Evolutionary conservation across 2,888 invertebrate genomes (phyloP).

Genomic region (Pimpla rufipes): DNA sequence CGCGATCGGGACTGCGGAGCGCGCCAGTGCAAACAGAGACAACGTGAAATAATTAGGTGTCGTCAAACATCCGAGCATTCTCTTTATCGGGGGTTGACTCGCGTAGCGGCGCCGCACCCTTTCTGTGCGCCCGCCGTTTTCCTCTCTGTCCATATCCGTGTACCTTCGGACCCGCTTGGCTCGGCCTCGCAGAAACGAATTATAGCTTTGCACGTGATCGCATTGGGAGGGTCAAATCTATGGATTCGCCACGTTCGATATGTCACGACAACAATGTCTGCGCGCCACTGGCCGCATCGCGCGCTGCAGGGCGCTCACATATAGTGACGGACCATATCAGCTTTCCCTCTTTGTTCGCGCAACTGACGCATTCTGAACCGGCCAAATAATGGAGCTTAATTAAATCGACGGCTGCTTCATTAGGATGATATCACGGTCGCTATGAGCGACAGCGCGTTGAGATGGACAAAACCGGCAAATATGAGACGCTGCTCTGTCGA

Average conservation of each 20-base stretch:
- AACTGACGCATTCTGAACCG: conserved; percentile 1
- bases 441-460: not conserved
- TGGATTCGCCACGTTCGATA: conserved; percentile 28
- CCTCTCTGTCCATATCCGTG: conserved; percentile 14
- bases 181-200: conserved; percentile 23
- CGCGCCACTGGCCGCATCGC: conserved; percentile 4
- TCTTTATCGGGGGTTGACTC: conserved; percentile 69
- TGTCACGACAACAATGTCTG: conserved; percentile 31
- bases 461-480: not conserved
- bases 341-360: conserved; percentile 20
- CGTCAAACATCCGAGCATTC: conserved; percentile 74
- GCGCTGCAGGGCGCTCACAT: not conserved
- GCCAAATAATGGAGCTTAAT: conserved; percentile 23
- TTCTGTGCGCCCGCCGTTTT: conserved; percentile 33
- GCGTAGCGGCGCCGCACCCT: conserved; percentile 42
- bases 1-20: conserved; percentile 47
- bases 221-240: conserved; percentile 8
- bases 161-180: not conserved
- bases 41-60: conserved; percentile 76
- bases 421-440: not conserved
- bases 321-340: conserved; percentile 26
- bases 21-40: conserved; percentile 59
- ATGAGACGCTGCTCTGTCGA: not conserved
- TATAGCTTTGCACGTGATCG: conserved; percentile 10
- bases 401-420: not conserved